phyloP scores from a whole-genome alignment of 2,888 invertebrate genomes.

The Oligia strigilis region DNA sequence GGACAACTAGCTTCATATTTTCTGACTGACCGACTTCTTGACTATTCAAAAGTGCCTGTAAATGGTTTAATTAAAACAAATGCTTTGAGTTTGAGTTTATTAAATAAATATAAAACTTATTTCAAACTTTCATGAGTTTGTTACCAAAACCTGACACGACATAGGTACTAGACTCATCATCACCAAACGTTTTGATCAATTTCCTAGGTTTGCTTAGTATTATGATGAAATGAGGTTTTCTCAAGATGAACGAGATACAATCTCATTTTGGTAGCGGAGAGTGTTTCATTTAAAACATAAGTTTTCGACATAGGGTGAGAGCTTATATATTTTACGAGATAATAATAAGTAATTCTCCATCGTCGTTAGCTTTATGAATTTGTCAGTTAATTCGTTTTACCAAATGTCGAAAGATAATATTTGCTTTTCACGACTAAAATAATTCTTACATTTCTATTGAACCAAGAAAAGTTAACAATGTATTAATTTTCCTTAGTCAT shows the following conservation, averaged over 20 bases:
- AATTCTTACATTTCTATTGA: neutral
- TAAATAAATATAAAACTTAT: neutral
- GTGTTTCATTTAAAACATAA: conserved; percentile 16
- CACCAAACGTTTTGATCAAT: neutral
- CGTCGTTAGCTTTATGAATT: neutral
- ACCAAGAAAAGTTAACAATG: neutral
- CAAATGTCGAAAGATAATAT: neutral
- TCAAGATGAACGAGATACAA: neutral
- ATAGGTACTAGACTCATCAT: neutral
- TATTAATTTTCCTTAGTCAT: conserved; percentile 1
- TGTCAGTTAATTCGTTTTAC: neutral
- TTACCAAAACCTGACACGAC: neutral
- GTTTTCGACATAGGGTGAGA: neutral
- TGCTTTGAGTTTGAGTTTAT: too few relatives aligned
- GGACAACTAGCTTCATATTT: too few relatives aligned
- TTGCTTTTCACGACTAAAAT: too few relatives aligned
- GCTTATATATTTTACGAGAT: neutral
- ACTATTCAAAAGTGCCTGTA: too few relatives aligned
- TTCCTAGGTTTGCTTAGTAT: conserved; percentile 3
- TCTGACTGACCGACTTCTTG: too few relatives aligned
- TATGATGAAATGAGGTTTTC: conserved; percentile 15
- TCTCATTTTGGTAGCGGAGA: conserved; percentile 13
- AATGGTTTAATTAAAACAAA: too few relatives aligned
- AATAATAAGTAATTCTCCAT: neutral
- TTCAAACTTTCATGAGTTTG: neutral